phyloP scores from a whole-genome alignment of 2,113 vertebrate genomes.

The Gnathonemus longibarbis region DNA sequence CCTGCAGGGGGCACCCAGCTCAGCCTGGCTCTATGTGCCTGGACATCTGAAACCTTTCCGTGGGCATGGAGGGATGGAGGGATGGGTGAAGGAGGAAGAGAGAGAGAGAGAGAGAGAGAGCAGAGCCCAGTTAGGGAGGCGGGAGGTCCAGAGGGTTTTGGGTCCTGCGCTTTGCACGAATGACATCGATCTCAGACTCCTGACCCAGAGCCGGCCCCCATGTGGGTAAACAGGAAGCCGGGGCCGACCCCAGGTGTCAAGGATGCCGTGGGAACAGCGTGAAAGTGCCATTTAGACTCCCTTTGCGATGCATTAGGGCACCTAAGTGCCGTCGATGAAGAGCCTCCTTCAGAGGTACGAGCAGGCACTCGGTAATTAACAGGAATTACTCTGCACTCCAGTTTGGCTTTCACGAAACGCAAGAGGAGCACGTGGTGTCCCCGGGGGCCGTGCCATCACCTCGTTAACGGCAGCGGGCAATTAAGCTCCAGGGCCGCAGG shows the following conservation, averaged over 20 bases:
- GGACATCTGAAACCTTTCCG: constrained; percentile 58
- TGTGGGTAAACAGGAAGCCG: neutral
- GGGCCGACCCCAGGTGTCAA: neutral
- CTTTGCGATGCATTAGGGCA: neutral
- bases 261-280: neutral
- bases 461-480: neutral
- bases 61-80: neutral
- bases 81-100: neutral
- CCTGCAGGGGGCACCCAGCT: constrained; percentile 66
- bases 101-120: neutral
- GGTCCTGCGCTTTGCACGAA: neutral
- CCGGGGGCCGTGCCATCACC: neutral
- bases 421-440: neutral
- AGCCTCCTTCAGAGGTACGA: neutral
- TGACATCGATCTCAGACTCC: neutral
- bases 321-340: neutral
- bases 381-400: neutral
- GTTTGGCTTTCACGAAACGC: neutral
- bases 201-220: neutral
- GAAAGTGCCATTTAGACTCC: neutral
- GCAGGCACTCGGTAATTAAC: neutral
- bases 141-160: neutral
- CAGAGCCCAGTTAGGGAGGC: neutral
- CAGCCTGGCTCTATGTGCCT: constrained; percentile 66
- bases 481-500: neutral